A percentile compares a stretch with the other conserved stretches of the same genome.
phyloP scores from a whole-genome alignment of 2,113 vertebrate genomes.

The Catagonus wagneri region DNA sequence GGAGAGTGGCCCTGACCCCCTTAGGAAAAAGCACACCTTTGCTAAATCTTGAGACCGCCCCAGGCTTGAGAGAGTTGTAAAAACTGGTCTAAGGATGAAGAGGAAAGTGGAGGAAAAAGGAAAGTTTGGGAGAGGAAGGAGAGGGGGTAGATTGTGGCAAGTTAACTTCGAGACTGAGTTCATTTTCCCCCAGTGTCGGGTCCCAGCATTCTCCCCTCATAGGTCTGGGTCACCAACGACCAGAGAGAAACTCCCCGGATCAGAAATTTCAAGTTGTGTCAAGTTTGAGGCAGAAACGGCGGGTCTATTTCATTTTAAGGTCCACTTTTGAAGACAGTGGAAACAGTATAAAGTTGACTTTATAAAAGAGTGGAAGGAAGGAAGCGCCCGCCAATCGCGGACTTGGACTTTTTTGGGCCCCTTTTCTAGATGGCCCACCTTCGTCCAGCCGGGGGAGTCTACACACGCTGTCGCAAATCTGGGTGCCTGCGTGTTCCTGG shows the following conservation, averaged over 20 bases:
- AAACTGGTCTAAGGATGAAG: not conserved
- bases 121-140: not conserved
- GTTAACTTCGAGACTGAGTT: not conserved
- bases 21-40: conserved; percentile 9
- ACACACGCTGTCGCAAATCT: no score
- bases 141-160: not conserved
- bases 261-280: not conserved
- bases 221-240: not conserved
- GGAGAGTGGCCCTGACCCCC: not conserved
- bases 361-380: not conserved
- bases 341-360: not conserved
- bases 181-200: not conserved
- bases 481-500: not conserved
- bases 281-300: not conserved
- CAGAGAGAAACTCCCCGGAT: not conserved
- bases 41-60: not conserved
- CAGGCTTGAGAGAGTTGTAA: not conserved
- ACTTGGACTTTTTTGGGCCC: not conserved
- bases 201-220: not conserved
- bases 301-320: conserved; percentile 46
- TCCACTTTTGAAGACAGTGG: not conserved
- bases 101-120: not conserved
- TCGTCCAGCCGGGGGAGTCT: no score
- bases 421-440: not conserved
- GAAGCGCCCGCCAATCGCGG: not conserved